phyloP scores from a whole-genome alignment of 1,140 invertebrate species.

The Brachionus plicatilis region DNA sequence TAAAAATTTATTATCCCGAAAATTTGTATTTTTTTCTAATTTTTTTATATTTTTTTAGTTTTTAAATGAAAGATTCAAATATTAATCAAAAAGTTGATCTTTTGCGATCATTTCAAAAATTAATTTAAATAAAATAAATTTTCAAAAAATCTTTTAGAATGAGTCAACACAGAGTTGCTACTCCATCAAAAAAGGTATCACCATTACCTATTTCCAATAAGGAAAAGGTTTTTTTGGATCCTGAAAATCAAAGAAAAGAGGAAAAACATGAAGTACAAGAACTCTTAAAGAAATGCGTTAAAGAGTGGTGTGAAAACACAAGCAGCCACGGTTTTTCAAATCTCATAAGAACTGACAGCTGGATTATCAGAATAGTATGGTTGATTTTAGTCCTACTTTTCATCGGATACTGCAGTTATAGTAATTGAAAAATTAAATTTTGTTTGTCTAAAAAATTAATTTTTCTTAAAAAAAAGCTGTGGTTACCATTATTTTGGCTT shows the following conservation, averaged over 20 bases:
- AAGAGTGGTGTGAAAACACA: conserved; percentile 14
- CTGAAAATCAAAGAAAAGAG: neutral
- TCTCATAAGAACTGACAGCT: neutral
- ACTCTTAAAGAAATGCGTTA: neutral
- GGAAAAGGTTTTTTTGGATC: neutral
- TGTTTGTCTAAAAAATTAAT: neutral
- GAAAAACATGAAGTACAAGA: neutral
- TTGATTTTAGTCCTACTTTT: neutral
- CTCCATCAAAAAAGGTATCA: neutral
- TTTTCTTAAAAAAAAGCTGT: neutral
- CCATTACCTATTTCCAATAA: neutral
- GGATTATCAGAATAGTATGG: neutral
- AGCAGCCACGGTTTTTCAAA: conserved; percentile 22
- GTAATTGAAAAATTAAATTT: neutral
- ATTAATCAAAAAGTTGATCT: no score
- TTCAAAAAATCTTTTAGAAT: neutral
- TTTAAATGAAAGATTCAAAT: no score
- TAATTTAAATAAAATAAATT: no score
- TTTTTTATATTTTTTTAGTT: no score
- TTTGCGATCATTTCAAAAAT: no score
- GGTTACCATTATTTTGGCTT: neutral
- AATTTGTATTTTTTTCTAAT: no score
- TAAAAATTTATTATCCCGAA: no score
- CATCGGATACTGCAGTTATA: neutral
- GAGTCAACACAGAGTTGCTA: neutral